These are phyloP conservation scores for Megalops atlanticus DNA, from an alignment of 2,113 vertebrate species.

Conservation along the genomic window DNA sequence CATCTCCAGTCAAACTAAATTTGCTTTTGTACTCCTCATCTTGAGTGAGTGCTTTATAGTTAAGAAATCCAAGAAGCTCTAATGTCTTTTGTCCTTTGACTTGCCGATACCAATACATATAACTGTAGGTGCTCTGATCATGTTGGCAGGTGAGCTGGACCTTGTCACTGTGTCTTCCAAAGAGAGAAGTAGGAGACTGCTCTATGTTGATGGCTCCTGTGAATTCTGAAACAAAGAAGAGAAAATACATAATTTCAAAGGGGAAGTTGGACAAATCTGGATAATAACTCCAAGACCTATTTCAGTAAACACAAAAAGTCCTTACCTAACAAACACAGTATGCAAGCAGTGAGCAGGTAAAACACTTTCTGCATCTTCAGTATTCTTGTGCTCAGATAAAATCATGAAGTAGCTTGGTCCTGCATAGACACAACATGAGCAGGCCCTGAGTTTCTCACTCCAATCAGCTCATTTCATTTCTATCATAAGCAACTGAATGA, in stretches of 20 bases:
- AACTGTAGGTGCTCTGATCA: background rate
- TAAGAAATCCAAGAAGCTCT: conserved; percentile 2
- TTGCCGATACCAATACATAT: conserved; percentile 4
- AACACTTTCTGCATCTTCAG: background rate
- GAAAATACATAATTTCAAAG: too few species aligned
- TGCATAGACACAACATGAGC: too few species aligned
- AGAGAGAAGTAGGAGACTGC: background rate
- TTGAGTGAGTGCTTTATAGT: background rate
- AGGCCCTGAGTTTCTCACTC: too few species aligned
- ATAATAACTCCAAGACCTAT: background rate
- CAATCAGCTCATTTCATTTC: too few species aligned
- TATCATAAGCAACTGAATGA: too few species aligned
- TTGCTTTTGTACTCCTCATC: background rate
- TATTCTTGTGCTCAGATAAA: too few species aligned
- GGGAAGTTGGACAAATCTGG: background rate
- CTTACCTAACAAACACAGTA: background rate
- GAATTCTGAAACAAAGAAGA: background rate
- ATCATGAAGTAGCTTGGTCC: too few species aligned
- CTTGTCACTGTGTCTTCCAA: background rate
- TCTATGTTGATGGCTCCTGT: background rate
- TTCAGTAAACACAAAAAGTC: background rate
- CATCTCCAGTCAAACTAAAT: background rate
- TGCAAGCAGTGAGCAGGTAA: background rate
- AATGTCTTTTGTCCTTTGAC: background rate
- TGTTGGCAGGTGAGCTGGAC: background rate